Evolutionary conservation across 1,140 invertebrate species (phyloP).

Genomic region (Cydia strobilella): DNA sequence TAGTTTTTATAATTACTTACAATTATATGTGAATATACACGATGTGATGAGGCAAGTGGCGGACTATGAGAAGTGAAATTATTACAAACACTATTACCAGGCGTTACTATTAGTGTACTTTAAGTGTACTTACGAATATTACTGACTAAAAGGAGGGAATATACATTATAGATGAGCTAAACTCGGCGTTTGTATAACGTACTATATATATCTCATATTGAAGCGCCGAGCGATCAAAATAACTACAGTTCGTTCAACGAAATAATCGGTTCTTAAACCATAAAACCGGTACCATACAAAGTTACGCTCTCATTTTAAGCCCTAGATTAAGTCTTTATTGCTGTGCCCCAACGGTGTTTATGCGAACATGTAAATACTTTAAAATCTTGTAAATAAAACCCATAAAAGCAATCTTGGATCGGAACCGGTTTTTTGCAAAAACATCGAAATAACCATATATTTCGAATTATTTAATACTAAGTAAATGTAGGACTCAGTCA

Average conservation of each 20-base stretch:
- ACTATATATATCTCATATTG: constrained; percentile 59
- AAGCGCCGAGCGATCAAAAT: constrained; percentile 19
- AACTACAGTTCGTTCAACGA: background rate
- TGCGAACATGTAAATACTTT: too few species aligned
- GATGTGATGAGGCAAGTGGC: constrained; percentile 70
- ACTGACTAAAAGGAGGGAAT: constrained; percentile 76
- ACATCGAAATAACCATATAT: too few species aligned
- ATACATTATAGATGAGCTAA: constrained; percentile 77
- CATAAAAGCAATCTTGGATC: too few species aligned
- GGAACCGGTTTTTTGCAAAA: too few species aligned
- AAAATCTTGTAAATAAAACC: too few species aligned
- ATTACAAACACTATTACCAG: constrained; percentile 70
- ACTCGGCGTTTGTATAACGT: constrained; percentile 42
- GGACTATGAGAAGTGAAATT: constrained; percentile 59
- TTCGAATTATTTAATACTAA: too few species aligned
- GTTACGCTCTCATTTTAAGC: background rate
- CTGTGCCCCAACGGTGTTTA: too few species aligned
- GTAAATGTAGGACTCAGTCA: too few species aligned
- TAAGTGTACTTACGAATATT: constrained; percentile 68
- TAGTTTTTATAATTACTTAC: constrained; percentile 52
- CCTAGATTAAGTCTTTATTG: too few species aligned
- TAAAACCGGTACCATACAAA: too few species aligned
- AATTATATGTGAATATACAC: constrained; percentile 68
- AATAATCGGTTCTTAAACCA: background rate
- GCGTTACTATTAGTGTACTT: constrained; percentile 70